Conservation (phyloP, 1,140 invertebrate genomes). For the Eriosoma lanigerum region DNA sequence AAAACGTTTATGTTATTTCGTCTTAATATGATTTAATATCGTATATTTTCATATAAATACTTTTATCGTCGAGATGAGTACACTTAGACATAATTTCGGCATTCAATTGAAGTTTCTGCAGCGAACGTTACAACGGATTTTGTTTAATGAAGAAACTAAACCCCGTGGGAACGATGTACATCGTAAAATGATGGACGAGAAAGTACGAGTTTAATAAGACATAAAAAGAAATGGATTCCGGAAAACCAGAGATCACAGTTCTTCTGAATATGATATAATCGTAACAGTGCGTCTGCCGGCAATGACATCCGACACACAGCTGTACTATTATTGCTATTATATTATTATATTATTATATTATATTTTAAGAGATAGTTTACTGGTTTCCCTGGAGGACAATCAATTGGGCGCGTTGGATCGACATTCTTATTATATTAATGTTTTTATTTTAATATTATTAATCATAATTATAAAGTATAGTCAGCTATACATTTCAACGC, state of each 20-base stretch:
- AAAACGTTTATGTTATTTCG: not conserved
- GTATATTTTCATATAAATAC: not conserved
- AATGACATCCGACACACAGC: not conserved
- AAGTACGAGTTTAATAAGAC: not conserved
- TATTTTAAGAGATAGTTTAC: not conserved
- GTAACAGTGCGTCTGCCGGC: not conserved
- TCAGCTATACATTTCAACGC: not conserved
- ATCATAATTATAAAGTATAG: not conserved
- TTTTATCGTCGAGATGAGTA: not conserved
- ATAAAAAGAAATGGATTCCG: not conserved
- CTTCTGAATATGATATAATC: not conserved
- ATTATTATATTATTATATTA: too few relatives aligned
- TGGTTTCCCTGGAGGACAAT: not conserved
- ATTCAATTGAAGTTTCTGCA: not conserved
- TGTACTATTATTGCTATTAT: too few relatives aligned
- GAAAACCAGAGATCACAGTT: not conserved
- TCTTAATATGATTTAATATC: not conserved
- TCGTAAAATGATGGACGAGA: not conserved
- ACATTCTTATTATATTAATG: not conserved
- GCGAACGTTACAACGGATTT: not conserved
- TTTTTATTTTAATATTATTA: not conserved
- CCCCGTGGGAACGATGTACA: not conserved
- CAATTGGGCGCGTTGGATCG: not conserved
- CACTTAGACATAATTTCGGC: not conserved
- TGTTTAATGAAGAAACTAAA: slow-evolving; percentile 2